A percentile compares a stretch with the other conserved stretches of the same genome.
phyloP scores from a whole-genome alignment of 2,113 vertebrate species.

The Calidris pygmaea region DNA sequence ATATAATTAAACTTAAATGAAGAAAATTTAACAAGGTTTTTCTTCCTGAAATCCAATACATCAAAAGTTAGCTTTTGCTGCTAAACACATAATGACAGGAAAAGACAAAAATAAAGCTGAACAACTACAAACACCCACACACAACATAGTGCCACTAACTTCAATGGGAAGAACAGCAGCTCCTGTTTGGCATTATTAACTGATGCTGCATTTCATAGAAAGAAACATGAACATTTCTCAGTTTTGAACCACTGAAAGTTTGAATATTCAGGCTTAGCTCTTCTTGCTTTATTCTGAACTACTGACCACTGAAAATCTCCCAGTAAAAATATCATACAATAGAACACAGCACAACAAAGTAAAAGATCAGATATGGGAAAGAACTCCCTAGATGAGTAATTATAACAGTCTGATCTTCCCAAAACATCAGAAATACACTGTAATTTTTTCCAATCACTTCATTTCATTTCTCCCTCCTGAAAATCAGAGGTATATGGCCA shows the following conservation, averaged over 20 bases:
- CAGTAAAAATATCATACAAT: not conserved
- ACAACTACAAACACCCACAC: not conserved
- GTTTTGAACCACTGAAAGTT: not conserved
- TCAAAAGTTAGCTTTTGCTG: not conserved
- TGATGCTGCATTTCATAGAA: not conserved
- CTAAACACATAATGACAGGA: not conserved
- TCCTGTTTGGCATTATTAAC: not conserved
- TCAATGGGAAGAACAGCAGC: not conserved
- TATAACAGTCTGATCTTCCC: not conserved
- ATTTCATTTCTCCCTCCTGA: not conserved
- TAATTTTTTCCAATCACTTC: not conserved
- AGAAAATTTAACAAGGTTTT: not conserved
- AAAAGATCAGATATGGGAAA: not conserved
- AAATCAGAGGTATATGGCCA: not conserved
- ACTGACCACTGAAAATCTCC: not conserved
- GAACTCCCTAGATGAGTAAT: no score
- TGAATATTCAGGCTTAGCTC: not conserved
- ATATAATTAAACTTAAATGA: not conserved
- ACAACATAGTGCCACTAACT: not conserved
- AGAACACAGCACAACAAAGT: not conserved
- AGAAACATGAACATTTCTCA: rapidly evolving
- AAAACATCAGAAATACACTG: not conserved
- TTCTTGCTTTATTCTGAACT: not conserved
- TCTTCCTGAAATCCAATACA: not conserved
- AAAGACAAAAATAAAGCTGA: not conserved